Conservation (phyloP, 2,888 invertebrate genomes). For the Ophion ellenae region DNA sequence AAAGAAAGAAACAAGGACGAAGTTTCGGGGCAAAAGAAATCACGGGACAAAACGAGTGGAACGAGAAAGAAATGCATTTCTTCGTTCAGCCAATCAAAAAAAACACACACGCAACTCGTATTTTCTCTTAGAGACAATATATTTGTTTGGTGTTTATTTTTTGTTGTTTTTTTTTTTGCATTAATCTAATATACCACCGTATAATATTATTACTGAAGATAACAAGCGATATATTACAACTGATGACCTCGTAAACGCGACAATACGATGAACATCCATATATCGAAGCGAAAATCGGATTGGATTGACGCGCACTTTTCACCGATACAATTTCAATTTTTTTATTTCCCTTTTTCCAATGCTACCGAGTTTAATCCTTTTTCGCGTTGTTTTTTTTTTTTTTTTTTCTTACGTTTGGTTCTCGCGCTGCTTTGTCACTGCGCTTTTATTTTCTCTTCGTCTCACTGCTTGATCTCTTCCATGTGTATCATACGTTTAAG, state of each 20-base stretch:
- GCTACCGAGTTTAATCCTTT: neutral
- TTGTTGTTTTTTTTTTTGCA: slow-evolving; percentile 65
- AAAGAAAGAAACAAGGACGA: slow-evolving; percentile 45
- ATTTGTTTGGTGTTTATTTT: slow-evolving; percentile 74
- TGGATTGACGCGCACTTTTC: neutral
- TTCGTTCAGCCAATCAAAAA: neutral
- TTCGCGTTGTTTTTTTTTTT: slow-evolving; percentile 20
- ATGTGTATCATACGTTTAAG: slow-evolving; percentile 52
- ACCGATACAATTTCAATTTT: slow-evolving; percentile 35
- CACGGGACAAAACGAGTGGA: slow-evolving; percentile 6
- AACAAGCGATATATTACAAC: slow-evolving; percentile 82
- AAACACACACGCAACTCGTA: slow-evolving; percentile 61
- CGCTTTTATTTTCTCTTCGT: slow-evolving; percentile 49
- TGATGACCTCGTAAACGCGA: slow-evolving; percentile 73
- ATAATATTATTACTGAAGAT: slow-evolving; percentile 79
- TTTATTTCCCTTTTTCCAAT: slow-evolving; percentile 9
- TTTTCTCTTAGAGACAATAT: slow-evolving; percentile 79
- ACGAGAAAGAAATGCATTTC: slow-evolving; percentile 19
- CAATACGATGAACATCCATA: slow-evolving; percentile 51
- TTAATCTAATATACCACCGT: slow-evolving; percentile 77
- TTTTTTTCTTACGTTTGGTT: neutral
- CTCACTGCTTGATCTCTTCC: slow-evolving; percentile 26
- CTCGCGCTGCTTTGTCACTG: slow-evolving; percentile 40
- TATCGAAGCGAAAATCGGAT: slow-evolving; percentile 8
- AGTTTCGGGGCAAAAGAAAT: slow-evolving; percentile 24